These are phyloP conservation scores for Meteorus colon DNA, from an alignment of 2,888 invertebrate genomes.

Conservation along the genomic window DNA sequence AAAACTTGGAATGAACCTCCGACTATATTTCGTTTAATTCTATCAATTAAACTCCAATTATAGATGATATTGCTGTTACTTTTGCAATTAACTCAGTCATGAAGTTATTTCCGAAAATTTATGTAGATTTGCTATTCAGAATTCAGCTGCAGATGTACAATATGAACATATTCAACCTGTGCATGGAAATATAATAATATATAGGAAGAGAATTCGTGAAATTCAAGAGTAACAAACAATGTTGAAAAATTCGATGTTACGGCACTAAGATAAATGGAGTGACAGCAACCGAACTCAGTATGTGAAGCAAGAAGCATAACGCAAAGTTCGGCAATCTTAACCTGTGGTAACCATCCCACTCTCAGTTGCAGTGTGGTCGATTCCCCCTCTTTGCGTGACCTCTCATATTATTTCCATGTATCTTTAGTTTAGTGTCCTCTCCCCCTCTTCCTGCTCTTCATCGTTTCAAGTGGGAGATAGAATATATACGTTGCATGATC, in stretches of 20 bases:
- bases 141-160: too few relatives aligned
- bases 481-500: constrained; percentile 42
- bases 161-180: background rate
- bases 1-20: background rate
- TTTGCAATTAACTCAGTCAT: too few relatives aligned
- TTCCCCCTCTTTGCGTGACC: constrained; percentile 31
- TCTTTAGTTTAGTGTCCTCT: constrained; percentile 34
- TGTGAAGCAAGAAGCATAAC: constrained; percentile 61
- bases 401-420: constrained; percentile 33
- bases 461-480: constrained; percentile 41
- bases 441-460: constrained; percentile 35
- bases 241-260: constrained; percentile 60
- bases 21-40: background rate
- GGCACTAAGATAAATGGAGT: constrained; percentile 70
- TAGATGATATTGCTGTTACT: too few relatives aligned
- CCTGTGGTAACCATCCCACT: constrained; percentile 71
- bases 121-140: too few relatives aligned
- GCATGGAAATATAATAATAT: background rate
- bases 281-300: background rate
- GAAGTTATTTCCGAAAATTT: too few relatives aligned
- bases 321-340: constrained; percentile 69
- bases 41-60: too few relatives aligned
- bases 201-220: background rate
- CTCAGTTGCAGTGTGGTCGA: constrained; percentile 45
- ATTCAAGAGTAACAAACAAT: background rate